These are phyloP conservation scores for Himalopsyche tibetana DNA, from an alignment of 2,888 invertebrate genomes.

Conservation along the genomic window DNA sequence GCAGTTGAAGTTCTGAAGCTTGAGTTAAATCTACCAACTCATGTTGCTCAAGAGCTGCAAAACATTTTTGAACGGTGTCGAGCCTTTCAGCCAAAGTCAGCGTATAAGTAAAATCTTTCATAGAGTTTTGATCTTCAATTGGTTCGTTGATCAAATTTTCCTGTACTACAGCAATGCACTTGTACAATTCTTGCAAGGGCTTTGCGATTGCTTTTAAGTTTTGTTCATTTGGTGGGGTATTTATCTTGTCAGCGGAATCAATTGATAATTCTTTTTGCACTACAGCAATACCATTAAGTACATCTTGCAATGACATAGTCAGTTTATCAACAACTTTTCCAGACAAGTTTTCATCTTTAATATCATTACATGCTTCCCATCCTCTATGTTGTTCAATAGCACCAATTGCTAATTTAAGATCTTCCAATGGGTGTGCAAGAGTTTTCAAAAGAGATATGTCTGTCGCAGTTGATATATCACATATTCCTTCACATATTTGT, in stretches of 20 bases:
- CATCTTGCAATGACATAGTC: conserved; percentile 65
- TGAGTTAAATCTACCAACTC: conserved; percentile 71
- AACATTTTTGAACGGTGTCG: conserved; percentile 71
- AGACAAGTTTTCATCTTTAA: conserved; percentile 2
- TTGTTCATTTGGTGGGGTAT: neutral
- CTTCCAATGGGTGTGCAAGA: conserved; percentile 62
- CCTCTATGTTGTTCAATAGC: conserved; percentile 66
- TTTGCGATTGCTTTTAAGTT: conserved; percentile 68
- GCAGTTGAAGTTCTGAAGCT: conserved; percentile 68
- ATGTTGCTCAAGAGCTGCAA: conserved; percentile 72
- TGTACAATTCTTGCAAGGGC: conserved; percentile 71
- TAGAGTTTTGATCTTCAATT: conserved; percentile 54
- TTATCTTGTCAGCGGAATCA: conserved; percentile 51
- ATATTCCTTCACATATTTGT: conserved; percentile 52
- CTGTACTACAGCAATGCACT: conserved; percentile 70
- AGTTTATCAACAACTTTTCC: conserved; percentile 52
- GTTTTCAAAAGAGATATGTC: conserved; percentile 64
- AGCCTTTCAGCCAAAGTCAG: conserved; percentile 71
- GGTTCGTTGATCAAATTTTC: conserved; percentile 69
- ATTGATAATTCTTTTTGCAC: conserved; percentile 67
- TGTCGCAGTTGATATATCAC: conserved; percentile 59
- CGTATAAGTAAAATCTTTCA: conserved; percentile 63
- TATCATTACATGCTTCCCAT: conserved; percentile 60
- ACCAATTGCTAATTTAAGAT: conserved; percentile 65
- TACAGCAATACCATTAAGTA: conserved; percentile 67